Conservation (phyloP, 53 echinoderm and acorn worm genomes). For the Henricia sp. region DNA sequence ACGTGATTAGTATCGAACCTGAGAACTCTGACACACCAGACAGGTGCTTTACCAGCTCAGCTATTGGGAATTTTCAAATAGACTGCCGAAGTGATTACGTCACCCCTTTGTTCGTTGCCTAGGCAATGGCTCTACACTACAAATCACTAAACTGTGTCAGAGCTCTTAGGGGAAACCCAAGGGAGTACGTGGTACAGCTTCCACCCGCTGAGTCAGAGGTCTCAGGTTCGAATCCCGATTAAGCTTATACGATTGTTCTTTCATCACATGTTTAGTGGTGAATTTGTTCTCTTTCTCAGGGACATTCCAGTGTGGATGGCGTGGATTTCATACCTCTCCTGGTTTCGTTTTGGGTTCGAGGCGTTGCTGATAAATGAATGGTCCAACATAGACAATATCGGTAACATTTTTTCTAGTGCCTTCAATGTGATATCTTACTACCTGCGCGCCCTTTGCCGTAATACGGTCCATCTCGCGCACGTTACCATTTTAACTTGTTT, state of each 20-base stretch:
- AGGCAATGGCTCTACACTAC: too few relatives aligned
- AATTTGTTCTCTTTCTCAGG: slow-evolving; percentile 26
- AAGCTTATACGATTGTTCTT: neutral
- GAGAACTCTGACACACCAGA: too few relatives aligned
- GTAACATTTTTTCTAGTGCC: slow-evolving; percentile 37
- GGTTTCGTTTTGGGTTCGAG: slow-evolving; percentile 77
- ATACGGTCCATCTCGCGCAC: neutral
- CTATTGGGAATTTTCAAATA: too few relatives aligned
- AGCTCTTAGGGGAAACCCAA: too few relatives aligned
- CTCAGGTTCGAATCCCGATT: too few relatives aligned
- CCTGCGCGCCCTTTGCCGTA: neutral
- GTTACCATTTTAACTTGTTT: neutral
- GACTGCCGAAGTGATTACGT: too few relatives aligned
- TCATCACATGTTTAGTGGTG: neutral
- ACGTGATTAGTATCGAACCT: too few relatives aligned
- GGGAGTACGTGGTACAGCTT: too few relatives aligned
- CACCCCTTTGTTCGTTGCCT: too few relatives aligned
- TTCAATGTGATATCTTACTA: neutral
- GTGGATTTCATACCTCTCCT: slow-evolving; percentile 71
- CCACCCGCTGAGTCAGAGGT: too few relatives aligned
- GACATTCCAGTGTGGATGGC: slow-evolving; percentile 63
- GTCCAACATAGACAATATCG: slow-evolving; percentile 57
- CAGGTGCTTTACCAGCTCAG: too few relatives aligned
- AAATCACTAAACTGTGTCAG: too few relatives aligned
- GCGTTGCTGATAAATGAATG: slow-evolving; percentile 79